Base-by-base conservation (phyloP, 92 coral and sea anemone genomes). In the Palythoa grandiflora region DNA sequence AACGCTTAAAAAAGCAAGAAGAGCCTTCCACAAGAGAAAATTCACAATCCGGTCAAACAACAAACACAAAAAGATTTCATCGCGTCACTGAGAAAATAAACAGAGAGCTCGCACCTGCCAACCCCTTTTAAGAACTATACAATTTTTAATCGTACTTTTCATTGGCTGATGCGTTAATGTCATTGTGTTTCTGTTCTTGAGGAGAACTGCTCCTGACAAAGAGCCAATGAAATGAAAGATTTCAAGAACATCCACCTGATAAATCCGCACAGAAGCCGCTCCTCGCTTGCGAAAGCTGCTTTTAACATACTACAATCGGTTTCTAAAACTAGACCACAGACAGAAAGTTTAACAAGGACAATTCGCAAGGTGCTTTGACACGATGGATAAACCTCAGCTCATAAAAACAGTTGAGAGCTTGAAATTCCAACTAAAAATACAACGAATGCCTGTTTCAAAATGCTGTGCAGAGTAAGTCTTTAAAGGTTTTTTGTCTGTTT, bases 401-500 rank as follows among this genome's bases (percentile, higher is more conserved):
- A 74, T 89, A 60, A 97, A 97, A 89, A 97, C 99, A 7, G 98
- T 97, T 73, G 99, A 97, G 84, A 95, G 98, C 74, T 83, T 97
- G 88, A 94, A 96, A 90, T 95, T 92, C 73, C 99, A 97, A 89
- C 92, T 97, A 80, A 94, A 93, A 83, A 94, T 94, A 50, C 94
- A 93, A 53, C 92, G 99, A 63, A 84, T 97, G 87, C 99, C 99
- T 5, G 96, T 97, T 90, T 97, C 99, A 52, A 97, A 95, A 89
- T 94, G 98, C 89, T 95, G 98, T 48, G 92, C 93, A 74, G 99
- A 97, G 99, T 97, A 88, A 97, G 99, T 95, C 73, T 38, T 17
- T 35, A 38, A 60, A 48, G 11, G 17, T 71, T 88, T 68, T 57
- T 68, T 50, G 36, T 74, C 84, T 78, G 84, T 83, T 83, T 76